These are phyloP conservation scores for Dryas iulia DNA, from an alignment of 1,140 invertebrate species.

Conservation along the genomic window DNA sequence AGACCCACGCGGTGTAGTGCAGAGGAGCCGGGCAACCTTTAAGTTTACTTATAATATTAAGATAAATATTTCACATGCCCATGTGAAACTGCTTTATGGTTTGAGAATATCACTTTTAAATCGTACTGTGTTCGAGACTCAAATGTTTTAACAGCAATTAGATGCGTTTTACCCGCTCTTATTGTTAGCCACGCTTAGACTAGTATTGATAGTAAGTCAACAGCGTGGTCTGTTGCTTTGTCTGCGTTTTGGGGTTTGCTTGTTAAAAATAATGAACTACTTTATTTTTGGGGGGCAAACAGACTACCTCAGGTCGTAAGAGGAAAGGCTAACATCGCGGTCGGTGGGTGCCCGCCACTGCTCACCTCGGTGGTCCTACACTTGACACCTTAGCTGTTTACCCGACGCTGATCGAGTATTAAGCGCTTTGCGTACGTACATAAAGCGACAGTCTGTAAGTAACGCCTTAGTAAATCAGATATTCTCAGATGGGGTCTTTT, in stretches of 20 bases:
- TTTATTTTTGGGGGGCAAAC: conserved; percentile 73
- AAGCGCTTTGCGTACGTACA: conserved; percentile 14
- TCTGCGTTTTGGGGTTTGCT: conserved; percentile 65
- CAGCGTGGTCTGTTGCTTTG: conserved; percentile 41
- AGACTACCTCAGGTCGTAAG: conserved; percentile 66
- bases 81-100: conserved; percentile 78
- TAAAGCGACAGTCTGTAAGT: conserved; percentile 20
- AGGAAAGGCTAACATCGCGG: conserved; percentile 50
- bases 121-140: conserved; percentile 65
- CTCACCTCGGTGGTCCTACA: conserved; percentile 44
- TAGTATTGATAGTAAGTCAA: conserved; percentile 59
- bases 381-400: conserved; percentile 51
- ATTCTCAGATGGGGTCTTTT: not conserved
- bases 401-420: conserved; percentile 25
- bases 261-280: conserved; percentile 76
- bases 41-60: conserved; percentile 80
- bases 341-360: conserved; percentile 26
- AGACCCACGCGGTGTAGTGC: conserved; percentile 40
- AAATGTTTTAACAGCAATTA: conserved; percentile 78
- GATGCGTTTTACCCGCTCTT: conserved; percentile 66
- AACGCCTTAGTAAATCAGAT: conserved; percentile 5
- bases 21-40: conserved; percentile 49
- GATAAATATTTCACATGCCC: conserved; percentile 77
- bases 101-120: conserved; percentile 78
- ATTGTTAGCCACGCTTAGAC: conserved; percentile 53